These are phyloP conservation scores for Nothobranchius kuhntae DNA, from an alignment of 2,113 vertebrate genomes.

Conservation along the genomic window DNA sequence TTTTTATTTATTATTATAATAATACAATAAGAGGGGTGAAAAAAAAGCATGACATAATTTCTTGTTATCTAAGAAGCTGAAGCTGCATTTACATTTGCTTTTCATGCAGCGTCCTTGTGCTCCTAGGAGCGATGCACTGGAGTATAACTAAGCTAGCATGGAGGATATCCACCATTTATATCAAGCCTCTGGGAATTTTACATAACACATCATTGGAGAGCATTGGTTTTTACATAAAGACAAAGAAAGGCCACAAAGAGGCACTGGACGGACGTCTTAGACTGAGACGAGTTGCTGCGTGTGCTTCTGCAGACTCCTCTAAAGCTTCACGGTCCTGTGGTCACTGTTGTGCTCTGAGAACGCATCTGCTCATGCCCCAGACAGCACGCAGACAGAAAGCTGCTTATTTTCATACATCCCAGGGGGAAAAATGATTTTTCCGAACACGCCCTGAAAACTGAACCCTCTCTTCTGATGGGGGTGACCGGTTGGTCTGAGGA, in stretches of 20 bases:
- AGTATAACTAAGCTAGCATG: slow-evolving; percentile 86
- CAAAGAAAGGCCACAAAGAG: slow-evolving; percentile 79
- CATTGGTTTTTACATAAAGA: slow-evolving; percentile 85
- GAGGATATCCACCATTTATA: slow-evolving; percentile 83
- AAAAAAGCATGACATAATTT: slow-evolving; percentile 77
- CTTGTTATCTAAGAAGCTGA: slow-evolving; percentile 76
- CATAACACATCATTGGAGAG: slow-evolving; percentile 84
- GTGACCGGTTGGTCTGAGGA: slow-evolving; percentile 17
- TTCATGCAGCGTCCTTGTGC: slow-evolving; percentile 74
- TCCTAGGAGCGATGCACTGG: slow-evolving; percentile 80
- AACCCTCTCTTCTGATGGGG: slow-evolving; percentile 38
- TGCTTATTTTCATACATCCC: slow-evolving; percentile 68
- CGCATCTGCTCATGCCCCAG: slow-evolving; percentile 74
- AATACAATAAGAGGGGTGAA: slow-evolving; percentile 67
- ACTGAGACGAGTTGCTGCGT: slow-evolving; percentile 71
- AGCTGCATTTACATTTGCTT: slow-evolving; percentile 81
- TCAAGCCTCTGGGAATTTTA: slow-evolving; percentile 81
- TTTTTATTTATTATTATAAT: slow-evolving; percentile 79
- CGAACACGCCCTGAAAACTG: slow-evolving; percentile 53
- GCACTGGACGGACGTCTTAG: slow-evolving; percentile 78
- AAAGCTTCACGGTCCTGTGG: slow-evolving; percentile 82
- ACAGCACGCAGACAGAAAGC: slow-evolving; percentile 76
- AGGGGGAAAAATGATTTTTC: slow-evolving; percentile 51
- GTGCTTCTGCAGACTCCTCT: slow-evolving; percentile 76
- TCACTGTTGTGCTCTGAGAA: slow-evolving; percentile 79